Conservation (phyloP, 2,888 invertebrate genomes). For the Girardia tigrina region DNA sequence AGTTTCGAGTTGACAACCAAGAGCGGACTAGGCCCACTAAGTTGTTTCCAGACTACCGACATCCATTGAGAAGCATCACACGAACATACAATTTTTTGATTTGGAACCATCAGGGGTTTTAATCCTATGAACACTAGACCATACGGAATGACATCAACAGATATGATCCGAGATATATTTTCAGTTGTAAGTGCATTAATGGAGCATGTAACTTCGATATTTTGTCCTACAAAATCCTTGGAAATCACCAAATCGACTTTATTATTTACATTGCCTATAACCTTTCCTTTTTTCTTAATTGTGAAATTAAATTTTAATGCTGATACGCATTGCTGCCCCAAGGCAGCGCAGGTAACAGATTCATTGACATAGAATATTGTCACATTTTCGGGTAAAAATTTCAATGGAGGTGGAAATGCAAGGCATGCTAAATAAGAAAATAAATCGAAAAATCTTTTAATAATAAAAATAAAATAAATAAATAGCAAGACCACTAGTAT, state of each 20-base stretch:
- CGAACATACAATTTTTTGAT: background rate
- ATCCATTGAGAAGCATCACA: background rate
- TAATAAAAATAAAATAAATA: no score
- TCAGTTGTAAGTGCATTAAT: background rate
- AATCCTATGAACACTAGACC: background rate
- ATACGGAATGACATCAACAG: background rate
- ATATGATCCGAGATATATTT: background rate
- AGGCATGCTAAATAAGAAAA: background rate
- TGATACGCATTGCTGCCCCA: background rate
- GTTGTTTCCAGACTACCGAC: background rate
- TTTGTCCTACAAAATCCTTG: background rate
- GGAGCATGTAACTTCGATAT: background rate
- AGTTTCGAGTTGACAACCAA: background rate
- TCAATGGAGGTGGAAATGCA: background rate
- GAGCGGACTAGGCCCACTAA: background rate
- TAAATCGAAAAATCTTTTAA: no score
- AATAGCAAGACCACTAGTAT: no score
- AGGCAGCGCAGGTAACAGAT: background rate
- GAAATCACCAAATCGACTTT: background rate
- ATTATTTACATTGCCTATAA: background rate
- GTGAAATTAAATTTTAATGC: background rate
- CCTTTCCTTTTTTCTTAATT: background rate
- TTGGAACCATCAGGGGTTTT: background rate
- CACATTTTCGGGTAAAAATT: background rate
- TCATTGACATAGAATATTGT: background rate